Base-by-base conservation (phyloP, 2,888 invertebrate species). In the Nemurella pictetii region DNA sequence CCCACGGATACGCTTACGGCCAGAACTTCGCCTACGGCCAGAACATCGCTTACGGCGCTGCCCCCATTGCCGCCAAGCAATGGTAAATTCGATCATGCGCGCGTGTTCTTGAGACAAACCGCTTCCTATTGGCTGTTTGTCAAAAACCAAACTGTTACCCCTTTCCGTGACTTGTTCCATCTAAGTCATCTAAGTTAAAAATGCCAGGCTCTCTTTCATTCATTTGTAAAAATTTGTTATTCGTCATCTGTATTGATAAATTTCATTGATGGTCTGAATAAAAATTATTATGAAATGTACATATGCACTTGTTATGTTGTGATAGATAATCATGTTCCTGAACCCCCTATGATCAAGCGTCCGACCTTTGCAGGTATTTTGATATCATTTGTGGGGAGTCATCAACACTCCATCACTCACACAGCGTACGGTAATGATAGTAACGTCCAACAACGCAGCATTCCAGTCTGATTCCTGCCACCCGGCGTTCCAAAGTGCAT, bases 21-120 rank as follows among this genome's bases (percentile, higher is more conserved):
- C 87, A 90, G 27, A 25, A 12, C 25, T 83, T 89, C 29, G 87
- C 88, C 32, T 87, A 88, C 75, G 86, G 12, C n/a, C 55, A 36
- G 55, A n/a, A n/a, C n/a, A n/a, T 32, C 9, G 25, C 73, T 20
- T 73, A 73, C 73, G 73, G 73, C 3, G 73, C 73, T 73, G n/a
- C 20, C 73, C 73, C 73, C 73, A 20, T 27, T 75, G 75, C 75
- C 27, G 12, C 12, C 75, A 75, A 75, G 75, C 75, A 75, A 75
- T 75, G 75, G 75, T 75, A 75, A 75, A 75, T 75, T 55, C 5
- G 55, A 55, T 12, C 12, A 20, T 20, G 12, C 3, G 12, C 55
- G 9, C 55, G 9, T 55, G 20, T 20, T 12, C 55, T 55, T 55
- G 55, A 12, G 55, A 55, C 20, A 12, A 55, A 55, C n/a, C 55